phyloP scores from a whole-genome alignment of 2,113 vertebrate species.

The Alosa alosa region DNA sequence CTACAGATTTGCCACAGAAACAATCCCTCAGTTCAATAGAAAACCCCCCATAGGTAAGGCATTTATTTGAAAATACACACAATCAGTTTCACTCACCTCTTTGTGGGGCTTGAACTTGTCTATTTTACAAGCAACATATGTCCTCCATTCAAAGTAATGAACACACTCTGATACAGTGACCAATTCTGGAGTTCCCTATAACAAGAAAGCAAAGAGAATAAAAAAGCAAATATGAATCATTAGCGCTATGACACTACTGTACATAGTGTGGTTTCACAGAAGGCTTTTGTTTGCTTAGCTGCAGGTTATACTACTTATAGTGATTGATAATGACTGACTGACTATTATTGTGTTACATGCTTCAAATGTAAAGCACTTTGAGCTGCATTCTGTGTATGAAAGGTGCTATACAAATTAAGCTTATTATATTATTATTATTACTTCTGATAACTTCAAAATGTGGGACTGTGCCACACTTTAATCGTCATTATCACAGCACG shows the following conservation, averaged over 20 bases:
- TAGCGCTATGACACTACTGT: background rate
- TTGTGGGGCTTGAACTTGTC: slow-evolving; percentile 84
- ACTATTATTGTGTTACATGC: too few species aligned
- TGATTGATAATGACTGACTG: too few species aligned
- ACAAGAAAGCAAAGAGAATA: slow-evolving; percentile 14
- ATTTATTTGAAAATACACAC: background rate
- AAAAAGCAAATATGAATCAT: background rate
- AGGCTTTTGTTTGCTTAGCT: background rate
- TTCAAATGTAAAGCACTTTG: too few species aligned
- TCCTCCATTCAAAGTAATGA: slow-evolving; percentile 96
- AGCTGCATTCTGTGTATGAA: too few species aligned
- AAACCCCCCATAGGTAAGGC: too few species aligned
- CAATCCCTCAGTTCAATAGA: background rate
- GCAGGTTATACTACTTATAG: background rate
- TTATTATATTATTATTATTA: too few species aligned
- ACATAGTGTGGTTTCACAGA: background rate
- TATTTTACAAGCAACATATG: slow-evolving; percentile 82
- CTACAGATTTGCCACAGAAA: background rate
- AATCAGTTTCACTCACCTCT: slow-evolving; percentile 74
- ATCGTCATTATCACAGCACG: background rate
- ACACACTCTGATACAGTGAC: slow-evolving; percentile 84
- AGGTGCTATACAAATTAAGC: too few species aligned
- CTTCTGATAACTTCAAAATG: background rate
- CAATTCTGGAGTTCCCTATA: slow-evolving; percentile 92
- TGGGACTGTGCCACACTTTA: background rate